Base-by-base conservation (phyloP, 2,113 vertebrate species). In the Archilochus colubris region DNA sequence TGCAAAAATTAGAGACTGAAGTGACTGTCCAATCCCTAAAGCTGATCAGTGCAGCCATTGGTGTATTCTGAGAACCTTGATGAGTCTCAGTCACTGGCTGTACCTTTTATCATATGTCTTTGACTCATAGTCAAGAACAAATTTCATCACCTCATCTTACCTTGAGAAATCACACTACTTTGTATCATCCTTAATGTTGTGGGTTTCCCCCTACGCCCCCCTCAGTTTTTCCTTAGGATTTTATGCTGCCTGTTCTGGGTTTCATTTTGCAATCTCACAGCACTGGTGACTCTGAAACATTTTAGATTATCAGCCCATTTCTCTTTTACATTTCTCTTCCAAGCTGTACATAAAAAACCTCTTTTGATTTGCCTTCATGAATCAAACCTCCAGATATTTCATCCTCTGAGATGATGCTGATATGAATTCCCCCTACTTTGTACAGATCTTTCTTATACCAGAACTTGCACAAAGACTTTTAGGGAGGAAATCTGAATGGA, bases 81-180 rank as follows among this genome's bases (percentile, higher is more conserved):
- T 82, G 59, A 69, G 50, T 11, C 78, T 83, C 43, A 89, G 70
- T 54, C 91, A 87, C 38, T 20, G 33, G 43, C 63, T 70, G 55
- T 10, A 27, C 67, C 67, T 87, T 64, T 40, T 78, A 33, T 58
- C 54, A 7, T 27, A 74, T 61, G 95, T 82, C 89, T 93, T 81
- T 91, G 91, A 95, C 87, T 95, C 94, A 95, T 21, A 66, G 59
- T 57, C 80, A 70, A 69, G 79, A 89, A 63, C 25, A 48, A 82
- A 94, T 94, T 92, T 91, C 84, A 87, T 85, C 77, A 91, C 88
- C 84, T 91, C 89, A 19, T 85, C 82, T 67, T 31, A 85, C 82
- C 81, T 91, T 2, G 3, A 82, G 61, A 89, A 93, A 76, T 87
- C 44, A 64, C n/a, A 31, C 58, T 85, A 55, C 31, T 79, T 84